Percentiles rank a stretch among this genome's conserved stretches.
Conservation (phyloP, 1,140 invertebrate genomes). For the Pogonus chalceus region DNA sequence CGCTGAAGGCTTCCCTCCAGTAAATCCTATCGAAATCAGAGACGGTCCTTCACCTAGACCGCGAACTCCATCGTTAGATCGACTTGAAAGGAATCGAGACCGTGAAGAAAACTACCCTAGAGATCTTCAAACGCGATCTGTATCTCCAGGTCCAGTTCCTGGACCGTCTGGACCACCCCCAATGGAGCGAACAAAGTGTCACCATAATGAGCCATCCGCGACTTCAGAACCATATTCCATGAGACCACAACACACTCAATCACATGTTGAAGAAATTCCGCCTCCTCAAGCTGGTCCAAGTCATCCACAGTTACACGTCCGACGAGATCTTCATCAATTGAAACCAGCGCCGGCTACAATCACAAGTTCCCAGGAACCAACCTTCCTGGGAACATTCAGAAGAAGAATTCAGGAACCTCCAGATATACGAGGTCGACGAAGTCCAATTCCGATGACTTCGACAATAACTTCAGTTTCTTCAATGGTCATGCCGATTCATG, state of each 20-base stretch:
- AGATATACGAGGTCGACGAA: constrained; percentile 10
- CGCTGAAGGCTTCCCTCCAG: constrained; percentile 54
- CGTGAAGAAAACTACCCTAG: constrained; percentile 45
- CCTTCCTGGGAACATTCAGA: constrained; percentile 25
- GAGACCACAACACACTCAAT: no score
- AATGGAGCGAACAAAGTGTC: constrained; percentile 51
- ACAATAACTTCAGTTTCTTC: constrained; percentile 20
- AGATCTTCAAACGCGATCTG: no score
- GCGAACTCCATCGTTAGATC: constrained; percentile 24
- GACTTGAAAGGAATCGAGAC: no score
- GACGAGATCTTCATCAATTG: constrained; percentile 50
- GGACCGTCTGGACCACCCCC: no score
- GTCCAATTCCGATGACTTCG: constrained; percentile 14
- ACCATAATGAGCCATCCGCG: constrained; percentile 46
- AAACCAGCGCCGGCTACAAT: constrained; percentile 37
- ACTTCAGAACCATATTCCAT: constrained; percentile 54
- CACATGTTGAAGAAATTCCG: constrained; percentile 37
- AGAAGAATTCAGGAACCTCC: constrained; percentile 26
- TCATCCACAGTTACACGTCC: constrained; percentile 55
- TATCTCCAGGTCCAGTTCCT: constrained; percentile 30
- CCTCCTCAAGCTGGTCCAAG: constrained; percentile 16
- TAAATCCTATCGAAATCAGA: constrained; percentile 37
- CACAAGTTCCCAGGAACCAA: constrained; percentile 28
- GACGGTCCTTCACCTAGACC: constrained; percentile 36
- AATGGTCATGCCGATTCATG: constrained; percentile 12